Evolutionary conservation across 2,888 invertebrate genomes (phyloP), one percentile per base, ranked within the genome.

Genomic region (Drosophila falleni): DNA sequence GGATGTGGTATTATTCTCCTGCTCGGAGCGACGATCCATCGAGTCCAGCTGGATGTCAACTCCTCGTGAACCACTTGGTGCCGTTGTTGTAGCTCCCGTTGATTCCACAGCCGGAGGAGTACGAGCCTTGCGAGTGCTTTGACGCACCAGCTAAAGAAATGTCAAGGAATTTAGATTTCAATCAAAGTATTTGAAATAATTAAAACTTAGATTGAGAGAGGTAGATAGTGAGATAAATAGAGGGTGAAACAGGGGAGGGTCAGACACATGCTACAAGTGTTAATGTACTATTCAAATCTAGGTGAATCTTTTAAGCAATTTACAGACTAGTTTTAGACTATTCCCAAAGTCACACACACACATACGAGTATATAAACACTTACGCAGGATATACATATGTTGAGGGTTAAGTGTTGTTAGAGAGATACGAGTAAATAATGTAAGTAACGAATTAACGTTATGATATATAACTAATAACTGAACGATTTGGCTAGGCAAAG

Each of bases 1-100:
- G 11, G 91, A 90, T 8, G 90, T 80, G 39, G 85, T 89, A 33
- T 84, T 90, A 50, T 92, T 91, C 26, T 89, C 91, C 55, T 83
- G 63, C 63, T 80, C 76, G 50, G 77, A 72, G 4, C 69, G 76
- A 11, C 67, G 78, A 8, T 82, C 80, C 79, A 91, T 47, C 5
- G 69, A 56, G 31, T 83, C 82, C 79, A 92, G 33, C 56, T 89
- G 89, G 59, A 92, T 92, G 37, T 91, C 91, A 68, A 82, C 78
- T 51, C 74, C 78, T 44, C 85, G 80, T 5, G 75, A 63, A 0
- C 64, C 74, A 31, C 49, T 66, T n/a, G 76, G 16, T 0, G 58
- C 44, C 19, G 51, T 29, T n/a, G 53, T 42, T 0, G 49, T 47
- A 1, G 67, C 60, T 26, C 26, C 64, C 29, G 56, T 23, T 8